These are phyloP conservation scores for Coptotermes formosanus DNA, from an alignment of 1,140 invertebrate species.

Conservation along the genomic window DNA sequence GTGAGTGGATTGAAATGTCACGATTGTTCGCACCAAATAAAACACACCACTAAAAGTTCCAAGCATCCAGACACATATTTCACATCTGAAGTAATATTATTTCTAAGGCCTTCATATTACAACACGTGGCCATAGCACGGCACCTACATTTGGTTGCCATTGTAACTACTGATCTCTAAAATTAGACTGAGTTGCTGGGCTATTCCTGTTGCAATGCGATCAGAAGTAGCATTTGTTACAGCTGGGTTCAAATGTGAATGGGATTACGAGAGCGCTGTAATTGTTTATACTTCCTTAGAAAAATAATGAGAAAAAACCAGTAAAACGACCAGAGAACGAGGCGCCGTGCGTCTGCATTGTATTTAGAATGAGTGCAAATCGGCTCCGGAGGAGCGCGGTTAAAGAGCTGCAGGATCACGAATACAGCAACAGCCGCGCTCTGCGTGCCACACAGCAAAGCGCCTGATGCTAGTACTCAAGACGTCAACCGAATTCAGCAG, in stretches of 20 bases:
- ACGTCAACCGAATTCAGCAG: too few relatives aligned
- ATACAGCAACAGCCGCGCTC: background rate
- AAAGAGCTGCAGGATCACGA: background rate
- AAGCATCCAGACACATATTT: too few relatives aligned
- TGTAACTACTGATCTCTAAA: background rate
- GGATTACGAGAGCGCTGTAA: background rate
- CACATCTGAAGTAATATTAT: too few relatives aligned
- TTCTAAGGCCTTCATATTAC: background rate
- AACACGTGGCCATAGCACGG: background rate
- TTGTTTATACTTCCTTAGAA: background rate
- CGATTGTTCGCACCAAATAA: too few relatives aligned
- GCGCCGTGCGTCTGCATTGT: background rate
- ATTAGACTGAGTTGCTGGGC: background rate
- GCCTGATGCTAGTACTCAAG: too few relatives aligned
- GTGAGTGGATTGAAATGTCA: too few relatives aligned
- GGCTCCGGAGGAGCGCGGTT: background rate
- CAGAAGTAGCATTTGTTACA: background rate
- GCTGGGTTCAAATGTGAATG: conserved; percentile 15
- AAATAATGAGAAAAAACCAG: background rate
- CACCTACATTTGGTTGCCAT: background rate
- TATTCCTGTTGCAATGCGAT: background rate
- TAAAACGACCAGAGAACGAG: background rate
- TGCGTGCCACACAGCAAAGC: too few relatives aligned
- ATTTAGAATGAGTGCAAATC: background rate
- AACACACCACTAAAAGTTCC: too few relatives aligned